Evolutionary conservation across 2,888 invertebrate genomes (phyloP), one percentile per base, ranked within the genome.

Genomic region (Eurois occulta): DNA sequence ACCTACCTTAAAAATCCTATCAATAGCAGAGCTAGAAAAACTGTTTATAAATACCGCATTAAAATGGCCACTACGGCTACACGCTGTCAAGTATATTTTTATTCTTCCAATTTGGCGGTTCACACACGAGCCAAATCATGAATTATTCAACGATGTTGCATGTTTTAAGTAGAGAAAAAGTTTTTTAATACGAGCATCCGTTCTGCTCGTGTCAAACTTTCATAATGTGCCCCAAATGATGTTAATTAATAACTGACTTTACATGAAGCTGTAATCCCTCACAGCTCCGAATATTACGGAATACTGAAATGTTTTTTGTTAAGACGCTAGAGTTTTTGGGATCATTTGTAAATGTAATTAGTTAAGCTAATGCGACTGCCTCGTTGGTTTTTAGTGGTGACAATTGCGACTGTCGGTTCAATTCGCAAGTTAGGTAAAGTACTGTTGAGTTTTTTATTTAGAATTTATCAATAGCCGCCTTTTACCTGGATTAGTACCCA

Each of bases 81-180:
- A 80, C 72, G 76, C 78, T 81, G 78, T 83, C 76, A 88, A 88
- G 84, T 82, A 83, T 88, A 87, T 89, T 88, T 91, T 89, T 88
- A 89, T 86, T 87, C 86, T 87, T 85, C 72, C 78, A 90, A 89
- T 90, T 90, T 87, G 82, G 83, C 79, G 70, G 87, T 88, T 86
- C 85, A 87, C 88, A 89, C 85, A 86, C 86, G 87, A 84, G 81
- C 86, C 83, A 83, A 85, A 81, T 84, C 86, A 90, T 92, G 88
- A 90, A 91, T 92, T 77, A 92, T 92, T 92, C 89, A 90, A 86
- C 81, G 72, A 66, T 88, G 87, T 90, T 91, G 90, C 90, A 92
- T 90, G 88, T 91, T 92, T 91, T 84, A 90, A 88, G 83, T 78
- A 74, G 72, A 81, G 87, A 80, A 90, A 90, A 92, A 91, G 81